Percentiles rank a stretch among this genome's conserved stretches.
Evolutionary conservation across 2,888 invertebrate genomes (phyloP).

Genomic region (Tinea pellionella): DNA sequence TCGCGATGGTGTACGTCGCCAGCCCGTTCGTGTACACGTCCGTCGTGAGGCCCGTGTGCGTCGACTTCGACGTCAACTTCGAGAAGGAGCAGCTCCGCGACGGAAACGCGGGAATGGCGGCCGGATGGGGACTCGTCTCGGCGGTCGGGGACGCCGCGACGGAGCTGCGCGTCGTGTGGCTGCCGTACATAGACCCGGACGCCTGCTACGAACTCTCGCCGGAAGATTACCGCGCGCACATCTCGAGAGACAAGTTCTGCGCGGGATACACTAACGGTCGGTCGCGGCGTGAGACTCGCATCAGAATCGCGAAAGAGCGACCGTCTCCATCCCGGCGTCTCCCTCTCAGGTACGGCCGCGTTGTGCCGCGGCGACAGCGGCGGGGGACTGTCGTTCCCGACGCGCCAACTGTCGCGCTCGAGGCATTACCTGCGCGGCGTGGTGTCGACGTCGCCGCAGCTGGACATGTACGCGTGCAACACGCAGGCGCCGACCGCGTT

Average conservation of each 20-base stretch:
- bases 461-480: slow-evolving; percentile 33
- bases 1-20: slow-evolving; percentile 49
- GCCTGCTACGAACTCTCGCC: slow-evolving; percentile 24
- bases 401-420: slow-evolving; percentile 24
- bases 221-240: slow-evolving; percentile 26
- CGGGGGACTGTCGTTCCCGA: slow-evolving; percentile 41
- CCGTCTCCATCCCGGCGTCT: too few relatives aligned
- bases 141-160: too few relatives aligned
- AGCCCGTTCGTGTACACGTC: slow-evolving; percentile 33
- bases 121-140: slow-evolving; percentile 19
- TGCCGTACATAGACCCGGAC: slow-evolving; percentile 29
- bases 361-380: slow-evolving; percentile 54
- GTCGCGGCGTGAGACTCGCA: too few relatives aligned
- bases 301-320: too few relatives aligned
- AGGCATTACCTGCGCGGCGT: slow-evolving; percentile 46
- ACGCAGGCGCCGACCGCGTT: slow-evolving; percentile 34
- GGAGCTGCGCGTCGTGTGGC: slow-evolving; percentile 26
- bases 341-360: slow-evolving; percentile 34
- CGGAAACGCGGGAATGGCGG: too few relatives aligned
- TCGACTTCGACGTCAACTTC: slow-evolving; percentile 27
- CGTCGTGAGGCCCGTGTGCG: slow-evolving; percentile 46
- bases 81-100: slow-evolving; percentile 19
- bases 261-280: slow-evolving; percentile 33
- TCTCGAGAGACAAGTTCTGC: slow-evolving; percentile 38
- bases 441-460: slow-evolving; percentile 40